phyloP scores from a whole-genome alignment of 2,797 vertebrate genomes.

The Chelon auratus region DNA sequence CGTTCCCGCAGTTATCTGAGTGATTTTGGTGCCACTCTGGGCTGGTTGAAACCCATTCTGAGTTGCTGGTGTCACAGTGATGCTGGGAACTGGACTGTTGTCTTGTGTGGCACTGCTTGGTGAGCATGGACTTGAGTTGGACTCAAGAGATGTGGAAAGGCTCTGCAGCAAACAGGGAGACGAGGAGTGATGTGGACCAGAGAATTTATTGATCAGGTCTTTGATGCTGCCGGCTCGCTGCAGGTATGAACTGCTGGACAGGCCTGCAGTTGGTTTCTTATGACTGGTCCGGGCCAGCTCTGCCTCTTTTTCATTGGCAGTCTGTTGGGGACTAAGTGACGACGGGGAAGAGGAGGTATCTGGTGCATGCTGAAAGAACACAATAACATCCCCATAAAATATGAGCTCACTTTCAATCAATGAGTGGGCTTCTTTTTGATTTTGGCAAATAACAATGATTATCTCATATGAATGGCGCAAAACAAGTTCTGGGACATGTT shows the following conservation, averaged over 20 bases:
- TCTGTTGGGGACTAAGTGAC: slow-evolving; percentile 26
- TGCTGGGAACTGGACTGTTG: slow-evolving; percentile 31
- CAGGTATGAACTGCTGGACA: slow-evolving; percentile 47
- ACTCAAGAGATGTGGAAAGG: slow-evolving; percentile 7
- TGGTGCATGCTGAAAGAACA: slow-evolving; percentile 66
- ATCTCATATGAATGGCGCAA: no score
- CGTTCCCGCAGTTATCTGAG: slow-evolving; percentile 25
- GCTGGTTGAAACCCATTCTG: not conserved
- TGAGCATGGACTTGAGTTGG: not conserved
- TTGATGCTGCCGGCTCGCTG: slow-evolving; percentile 72
- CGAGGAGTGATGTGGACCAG: slow-evolving; percentile 30
- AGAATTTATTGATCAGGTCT: slow-evolving; percentile 79
- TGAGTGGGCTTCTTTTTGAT: no score
- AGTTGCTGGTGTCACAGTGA: slow-evolving; percentile 56
- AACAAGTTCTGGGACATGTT: no score
- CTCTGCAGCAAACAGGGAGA: slow-evolving; percentile 18
- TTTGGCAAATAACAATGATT: no score
- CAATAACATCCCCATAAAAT: slow-evolving; percentile 52
- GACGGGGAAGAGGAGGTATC: slow-evolving; percentile 33
- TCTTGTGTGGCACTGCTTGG: not conserved
- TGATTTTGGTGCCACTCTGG: not conserved
- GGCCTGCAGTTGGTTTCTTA: slow-evolving; percentile 24
- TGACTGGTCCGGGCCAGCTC: slow-evolving; percentile 41
- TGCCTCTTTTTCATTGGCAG: slow-evolving; percentile 30
- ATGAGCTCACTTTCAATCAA: not conserved